phyloP scores from a whole-genome alignment of 2,797 vertebrate genomes.

The Sus cebifrons region DNA sequence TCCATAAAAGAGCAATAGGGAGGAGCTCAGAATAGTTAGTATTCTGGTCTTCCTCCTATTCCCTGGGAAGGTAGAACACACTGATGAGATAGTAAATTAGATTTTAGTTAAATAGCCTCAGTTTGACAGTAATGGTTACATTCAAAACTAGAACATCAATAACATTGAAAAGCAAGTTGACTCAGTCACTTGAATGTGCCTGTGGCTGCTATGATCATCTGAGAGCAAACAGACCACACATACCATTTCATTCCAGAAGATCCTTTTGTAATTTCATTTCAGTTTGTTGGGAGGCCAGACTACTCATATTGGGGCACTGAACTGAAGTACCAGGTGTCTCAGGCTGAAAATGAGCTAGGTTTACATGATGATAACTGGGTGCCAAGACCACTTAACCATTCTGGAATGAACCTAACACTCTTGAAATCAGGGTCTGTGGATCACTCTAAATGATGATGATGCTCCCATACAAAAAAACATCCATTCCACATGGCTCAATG shows the following conservation, averaged over 20 bases:
- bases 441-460: not conserved
- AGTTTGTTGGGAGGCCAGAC: not conserved
- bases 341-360: not conserved
- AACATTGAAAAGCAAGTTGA: slow-evolving; percentile 29
- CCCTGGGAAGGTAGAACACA: slow-evolving; percentile 1
- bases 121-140: slow-evolving; percentile 60
- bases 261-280: slow-evolving; percentile 15
- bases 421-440: not conserved
- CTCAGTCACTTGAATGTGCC: not conserved
- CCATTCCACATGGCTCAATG: not conserved
- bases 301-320: not conserved
- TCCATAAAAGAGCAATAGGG: not conserved
- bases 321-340: not conserved
- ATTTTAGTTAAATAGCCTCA: slow-evolving; percentile 40
- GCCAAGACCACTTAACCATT: not conserved
- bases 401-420: not conserved
- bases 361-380: not conserved
- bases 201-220: not conserved
- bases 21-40: not conserved
- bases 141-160: slow-evolving; percentile 47
- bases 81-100: slow-evolving; percentile 65
- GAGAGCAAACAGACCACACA: not conserved
- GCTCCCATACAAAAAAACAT: not conserved
- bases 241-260: slow-evolving; percentile 19
- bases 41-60: not conserved